Evolutionary conservation across 2,888 invertebrate species (phyloP).

Genomic region (Lathronympha strigana): DNA sequence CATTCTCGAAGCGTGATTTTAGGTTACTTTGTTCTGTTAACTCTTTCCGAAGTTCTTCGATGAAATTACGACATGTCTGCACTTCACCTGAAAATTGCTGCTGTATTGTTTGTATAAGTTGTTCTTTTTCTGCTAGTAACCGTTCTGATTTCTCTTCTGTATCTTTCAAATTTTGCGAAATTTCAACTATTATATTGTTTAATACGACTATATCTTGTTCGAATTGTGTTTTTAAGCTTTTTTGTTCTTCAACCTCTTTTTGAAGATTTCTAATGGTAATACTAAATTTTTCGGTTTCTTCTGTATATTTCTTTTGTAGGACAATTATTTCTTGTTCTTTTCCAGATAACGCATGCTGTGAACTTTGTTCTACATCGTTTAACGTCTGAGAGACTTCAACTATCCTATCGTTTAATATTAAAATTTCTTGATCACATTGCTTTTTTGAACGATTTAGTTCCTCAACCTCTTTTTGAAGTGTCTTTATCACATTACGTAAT

Average conservation of each 20-base stretch:
- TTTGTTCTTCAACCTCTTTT: background rate
- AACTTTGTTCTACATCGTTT: background rate
- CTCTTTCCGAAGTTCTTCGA: background rate
- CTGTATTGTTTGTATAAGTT: background rate
- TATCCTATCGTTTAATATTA: background rate
- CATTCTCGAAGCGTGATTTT: background rate
- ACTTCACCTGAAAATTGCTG: conserved; percentile 1
- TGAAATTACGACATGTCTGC: background rate
- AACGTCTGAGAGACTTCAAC: background rate
- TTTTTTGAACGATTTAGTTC: background rate
- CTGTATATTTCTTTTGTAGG: conserved; percentile 64
- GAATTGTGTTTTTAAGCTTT: conserved; percentile 53
- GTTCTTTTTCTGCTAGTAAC: background rate
- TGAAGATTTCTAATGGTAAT: conserved; percentile 51
- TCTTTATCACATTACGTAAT: background rate
- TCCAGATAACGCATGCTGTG: background rate
- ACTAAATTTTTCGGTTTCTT: conserved; percentile 65
- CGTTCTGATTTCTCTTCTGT: background rate
- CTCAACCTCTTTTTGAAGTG: background rate
- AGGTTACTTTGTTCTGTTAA: background rate
- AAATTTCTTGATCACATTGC: conserved; percentile 5
- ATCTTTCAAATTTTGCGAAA: conserved; percentile 54
- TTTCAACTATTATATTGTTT: conserved; percentile 69
- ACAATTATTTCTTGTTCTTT: conserved; percentile 65
- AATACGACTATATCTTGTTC: conserved; percentile 52